Evolutionary conservation across 2,113 vertebrate genomes (phyloP), one percentile per base, ranked within the genome.

Genomic region (Pollachius pollachius): DNA sequence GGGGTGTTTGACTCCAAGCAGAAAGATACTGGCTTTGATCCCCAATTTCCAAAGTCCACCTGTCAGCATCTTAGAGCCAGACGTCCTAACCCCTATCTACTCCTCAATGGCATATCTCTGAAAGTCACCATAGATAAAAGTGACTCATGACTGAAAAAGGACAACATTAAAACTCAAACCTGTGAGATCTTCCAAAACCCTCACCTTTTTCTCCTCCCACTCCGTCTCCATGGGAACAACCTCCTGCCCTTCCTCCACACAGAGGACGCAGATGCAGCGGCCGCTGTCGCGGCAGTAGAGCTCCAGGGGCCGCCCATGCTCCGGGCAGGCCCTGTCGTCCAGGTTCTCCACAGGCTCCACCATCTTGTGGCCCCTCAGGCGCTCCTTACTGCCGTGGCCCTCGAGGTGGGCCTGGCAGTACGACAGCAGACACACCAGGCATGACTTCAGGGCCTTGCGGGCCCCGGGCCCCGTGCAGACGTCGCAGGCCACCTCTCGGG

Each of bases 231-330:
- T 68, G 2, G 85, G 72, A 12, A 89, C 80, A 0, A 89, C 69
- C 5, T 81, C 75, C 1, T 13, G 41, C 8, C 62, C 67, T 7
- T 65, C 67, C 13, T 78, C 25, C 88, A 96, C 90, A 73, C 96
- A 98, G 15, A 91, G 89, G 66, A 93, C 93, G 76, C 96, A 98
- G 84, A 98, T 93, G 79, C 94, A 96, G 68, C 74, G 89, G 80
- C 91, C 89, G 74, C 88, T 88, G 0, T 79, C 85, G 68, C 90
- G 91, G 83, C 90, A 95, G 92, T 94, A 98, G 70, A 96, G 93
- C 91, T 97, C 95, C 88, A 96, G 91, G 27, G 95, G 94, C 73
- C 95, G 94, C 66, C 94, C 94, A 0, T 98, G 96, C 59, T 85
- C 60, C 0, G 90, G 87, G 68, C 96, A 98, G 65, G 95, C 94